Base-by-base conservation (phyloP, 2,113 vertebrate species). In the Irena cyanogastra region DNA sequence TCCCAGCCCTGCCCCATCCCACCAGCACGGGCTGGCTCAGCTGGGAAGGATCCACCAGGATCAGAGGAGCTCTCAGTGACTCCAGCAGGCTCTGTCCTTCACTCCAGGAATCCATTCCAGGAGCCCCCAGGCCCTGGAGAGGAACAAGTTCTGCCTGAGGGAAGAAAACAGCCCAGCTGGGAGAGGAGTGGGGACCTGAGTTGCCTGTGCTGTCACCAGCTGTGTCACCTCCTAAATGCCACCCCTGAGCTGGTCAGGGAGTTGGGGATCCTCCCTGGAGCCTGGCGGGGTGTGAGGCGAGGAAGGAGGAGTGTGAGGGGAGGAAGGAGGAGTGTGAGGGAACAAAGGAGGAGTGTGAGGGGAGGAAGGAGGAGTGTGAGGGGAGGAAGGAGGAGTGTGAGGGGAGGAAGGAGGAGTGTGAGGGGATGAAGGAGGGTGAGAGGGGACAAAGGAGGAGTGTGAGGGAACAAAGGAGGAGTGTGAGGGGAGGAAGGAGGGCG, bases 151-250 rank as follows among this genome's bases (percentile, higher is more conserved):
- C 23, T 76, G 50, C 56, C 82, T 0, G 1, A 39, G 47, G 60
- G 16, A 49, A 11, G 75, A 5, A 84, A 87, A 33, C 54, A 45
- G 11, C 44, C 30, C 49, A 4, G 19, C 35, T 2, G 9, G 63
- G 41, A 65, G 23, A 63, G 16, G 2, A 31, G 35, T 1, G 0
- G 44, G 11, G 39, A 4, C 23, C 45, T 0, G 2, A 21, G 20
- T 2, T 39, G 35, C 11, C 87, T 4, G 35, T 0, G 0, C 2
- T 3, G 71, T 4, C 86, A 18, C 0, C 5, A 19, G 11, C 59
- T 3, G 27, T 2, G 4, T 13, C 89, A 85, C 31, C 71, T 45
- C 90, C 52, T 21, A 19, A 1, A 20, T 0, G 52, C 14, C 39
- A 31, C 11, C 78, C 65, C 60, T 0, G 2, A 14, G 66, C 23